A percentile compares a stretch with the other conserved stretches of the same genome.
Conservation (phyloP, 2,888 invertebrate species). For the Patella depressa region DNA sequence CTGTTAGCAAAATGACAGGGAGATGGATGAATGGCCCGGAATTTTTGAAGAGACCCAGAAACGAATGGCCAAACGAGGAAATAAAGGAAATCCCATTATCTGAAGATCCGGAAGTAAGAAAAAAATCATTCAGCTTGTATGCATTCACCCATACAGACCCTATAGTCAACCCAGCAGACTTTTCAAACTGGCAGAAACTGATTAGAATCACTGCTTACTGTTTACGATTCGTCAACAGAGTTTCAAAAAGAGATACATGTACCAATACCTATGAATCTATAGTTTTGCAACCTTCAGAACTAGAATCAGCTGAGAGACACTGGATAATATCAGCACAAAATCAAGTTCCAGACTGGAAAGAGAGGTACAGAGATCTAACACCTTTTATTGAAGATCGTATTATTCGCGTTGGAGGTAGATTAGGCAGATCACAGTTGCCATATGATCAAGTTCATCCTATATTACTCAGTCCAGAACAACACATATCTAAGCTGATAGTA, state of each 20-base stretch:
- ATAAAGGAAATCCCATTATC: background rate
- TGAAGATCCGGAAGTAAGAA: background rate
- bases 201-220: slow-evolving; percentile 22
- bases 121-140: background rate
- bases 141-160: background rate
- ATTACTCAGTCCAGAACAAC: too few species aligned
- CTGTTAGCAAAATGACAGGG: too few species aligned
- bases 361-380: slow-evolving; percentile 10
- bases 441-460: too few species aligned
- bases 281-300: background rate
- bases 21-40: too few species aligned
- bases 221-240: slow-evolving; percentile 1
- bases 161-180: slow-evolving; percentile 12
- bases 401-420: too few species aligned
- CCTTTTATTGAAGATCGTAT: too few species aligned
- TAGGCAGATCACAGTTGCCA: too few species aligned
- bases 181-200: slow-evolving; percentile 16
- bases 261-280: background rate
- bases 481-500: too few species aligned
- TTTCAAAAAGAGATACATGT: background rate
- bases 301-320: slow-evolving; percentile 11
- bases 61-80: slow-evolving; percentile 13
- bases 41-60: slow-evolving; percentile 9
- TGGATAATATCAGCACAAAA: slow-evolving; percentile 17
- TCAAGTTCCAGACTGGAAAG: slow-evolving; percentile 12